These are phyloP conservation scores for Morone chrysops DNA, from an alignment of 2,113 vertebrate genomes.

Conservation along the genomic window DNA sequence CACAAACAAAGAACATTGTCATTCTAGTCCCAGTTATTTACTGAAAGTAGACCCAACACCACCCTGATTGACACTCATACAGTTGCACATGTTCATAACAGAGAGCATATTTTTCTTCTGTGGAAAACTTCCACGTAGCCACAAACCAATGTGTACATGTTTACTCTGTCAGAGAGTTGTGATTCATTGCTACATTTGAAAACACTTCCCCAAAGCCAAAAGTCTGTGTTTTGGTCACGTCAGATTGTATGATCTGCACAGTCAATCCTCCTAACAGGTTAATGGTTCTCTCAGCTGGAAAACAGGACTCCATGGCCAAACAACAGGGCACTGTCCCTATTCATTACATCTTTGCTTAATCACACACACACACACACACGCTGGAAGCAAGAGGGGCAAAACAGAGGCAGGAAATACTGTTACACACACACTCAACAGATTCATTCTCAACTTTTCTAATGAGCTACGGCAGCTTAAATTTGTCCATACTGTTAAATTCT, in stretches of 20 bases:
- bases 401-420: not conserved
- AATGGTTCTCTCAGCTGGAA: conserved; percentile 67
- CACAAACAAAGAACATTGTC: conserved; percentile 31
- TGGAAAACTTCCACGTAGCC: not conserved
- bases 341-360: conserved; percentile 64
- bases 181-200: not conserved
- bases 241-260: conserved; percentile 38
- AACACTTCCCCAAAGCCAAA: not conserved
- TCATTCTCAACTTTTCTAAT: not conserved
- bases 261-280: conserved; percentile 51
- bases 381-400: conserved; percentile 18
- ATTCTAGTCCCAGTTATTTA: conserved; percentile 8
- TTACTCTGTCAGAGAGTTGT: conserved; percentile 22
- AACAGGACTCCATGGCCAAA: conserved; percentile 41
- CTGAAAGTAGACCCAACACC: not conserved
- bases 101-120: not conserved
- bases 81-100: not conserved
- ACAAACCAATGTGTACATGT: not conserved
- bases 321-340: conserved; percentile 43
- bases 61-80: not conserved
- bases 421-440: conserved; percentile 8
- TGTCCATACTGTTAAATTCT: not conserved
- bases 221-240: conserved; percentile 11
- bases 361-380: conserved; percentile 26
- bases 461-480: not conserved